These are phyloP conservation scores for Sarcophilus harrisii DNA, from an alignment of 2,797 vertebrate species.

Conservation along the genomic window DNA sequence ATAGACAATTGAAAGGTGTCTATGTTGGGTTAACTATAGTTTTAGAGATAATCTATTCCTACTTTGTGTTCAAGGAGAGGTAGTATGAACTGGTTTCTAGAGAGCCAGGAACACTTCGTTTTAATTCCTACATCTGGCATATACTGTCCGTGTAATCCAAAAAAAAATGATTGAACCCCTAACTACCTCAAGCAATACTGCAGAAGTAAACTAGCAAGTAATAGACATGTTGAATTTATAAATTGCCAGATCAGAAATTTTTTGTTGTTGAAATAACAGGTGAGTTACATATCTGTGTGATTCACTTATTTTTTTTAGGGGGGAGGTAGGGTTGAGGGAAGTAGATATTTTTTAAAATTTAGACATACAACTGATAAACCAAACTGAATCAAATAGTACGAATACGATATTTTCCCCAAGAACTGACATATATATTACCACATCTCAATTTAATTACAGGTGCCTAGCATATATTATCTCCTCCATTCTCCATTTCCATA, in stretches of 20 bases:
- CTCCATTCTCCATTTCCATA: neutral
- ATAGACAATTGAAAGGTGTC: neutral
- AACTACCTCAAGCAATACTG: neutral
- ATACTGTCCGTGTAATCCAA: neutral
- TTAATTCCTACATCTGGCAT: neutral
- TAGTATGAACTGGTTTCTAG: neutral
- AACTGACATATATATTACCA: neutral
- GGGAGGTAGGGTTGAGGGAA: neutral
- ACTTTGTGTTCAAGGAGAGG: neutral
- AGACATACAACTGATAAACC: neutral
- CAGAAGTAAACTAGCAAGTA: neutral
- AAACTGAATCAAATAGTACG: neutral
- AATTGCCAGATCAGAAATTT: neutral
- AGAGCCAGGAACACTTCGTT: neutral
- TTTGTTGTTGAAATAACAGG: neutral
- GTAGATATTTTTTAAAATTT: too few relatives aligned
- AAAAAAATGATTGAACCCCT: neutral
- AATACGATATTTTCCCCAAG: neutral
- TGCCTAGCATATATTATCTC: neutral
- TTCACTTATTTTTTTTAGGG: neutral
- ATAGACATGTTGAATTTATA: neutral
- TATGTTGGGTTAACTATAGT: neutral
- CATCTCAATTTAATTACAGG: neutral
- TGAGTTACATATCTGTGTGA: neutral
- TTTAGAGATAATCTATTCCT: neutral